These are phyloP conservation scores for Agrilus cyanescens DNA, from an alignment of 2,888 invertebrate genomes.

Conservation along the genomic window DNA sequence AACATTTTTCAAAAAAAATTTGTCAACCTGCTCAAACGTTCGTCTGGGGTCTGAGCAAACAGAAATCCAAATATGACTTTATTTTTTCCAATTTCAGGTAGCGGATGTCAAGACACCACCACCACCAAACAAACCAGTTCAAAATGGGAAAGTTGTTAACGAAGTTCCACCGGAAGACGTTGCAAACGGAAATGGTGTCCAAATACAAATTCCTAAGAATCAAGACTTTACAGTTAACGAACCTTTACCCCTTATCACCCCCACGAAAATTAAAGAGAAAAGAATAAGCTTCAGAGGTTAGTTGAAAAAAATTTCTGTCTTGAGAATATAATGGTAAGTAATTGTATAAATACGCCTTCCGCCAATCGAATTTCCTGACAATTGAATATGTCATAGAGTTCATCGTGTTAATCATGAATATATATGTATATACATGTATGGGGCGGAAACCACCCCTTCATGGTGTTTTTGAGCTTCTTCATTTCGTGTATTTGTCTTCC, in stretches of 20 bases:
- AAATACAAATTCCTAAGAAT: conserved; percentile 3
- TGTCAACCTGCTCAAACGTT: too few species aligned
- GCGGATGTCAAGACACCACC: conserved; percentile 7
- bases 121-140: conserved; percentile 14
- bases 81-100: conserved; percentile 3
- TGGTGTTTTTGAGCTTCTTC: too few species aligned
- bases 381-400: neutral
- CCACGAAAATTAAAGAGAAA: conserved; percentile 29
- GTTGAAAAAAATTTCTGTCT: neutral
- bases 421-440: too few species aligned
- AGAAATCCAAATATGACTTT: neutral
- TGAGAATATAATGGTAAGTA: neutral
- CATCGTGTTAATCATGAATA: too few species aligned
- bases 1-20: too few species aligned
- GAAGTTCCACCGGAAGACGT: conserved; percentile 20
- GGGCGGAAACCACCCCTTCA: too few species aligned
- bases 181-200: conserved; percentile 13
- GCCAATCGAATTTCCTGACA: neutral
- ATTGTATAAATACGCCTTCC: too few species aligned
- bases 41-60: too few species aligned
- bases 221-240: neutral
- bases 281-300: conserved; percentile 47
- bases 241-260: neutral
- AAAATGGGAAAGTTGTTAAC: conserved; percentile 30
- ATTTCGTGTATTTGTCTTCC: too few species aligned